Conservation (phyloP, 2,888 invertebrate species). For the Hypercompe scribonia region DNA sequence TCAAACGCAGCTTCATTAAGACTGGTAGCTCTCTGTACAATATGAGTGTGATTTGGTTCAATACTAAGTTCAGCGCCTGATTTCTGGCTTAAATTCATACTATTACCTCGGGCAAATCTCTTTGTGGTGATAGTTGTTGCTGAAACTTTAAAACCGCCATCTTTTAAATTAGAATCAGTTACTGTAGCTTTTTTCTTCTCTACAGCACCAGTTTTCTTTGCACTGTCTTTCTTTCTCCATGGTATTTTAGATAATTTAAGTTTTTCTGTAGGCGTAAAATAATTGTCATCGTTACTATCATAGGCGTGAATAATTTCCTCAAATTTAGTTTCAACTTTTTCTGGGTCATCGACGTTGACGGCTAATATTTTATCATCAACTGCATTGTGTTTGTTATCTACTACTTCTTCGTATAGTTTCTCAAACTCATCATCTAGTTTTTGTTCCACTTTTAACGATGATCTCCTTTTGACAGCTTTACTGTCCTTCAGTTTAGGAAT, state of each 20-base stretch:
- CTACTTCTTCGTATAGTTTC: constrained; percentile 74
- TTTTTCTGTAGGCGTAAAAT: constrained; percentile 52
- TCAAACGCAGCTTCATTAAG: constrained; percentile 6
- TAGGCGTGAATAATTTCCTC: constrained; percentile 80
- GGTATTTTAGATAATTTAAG: constrained; percentile 70
- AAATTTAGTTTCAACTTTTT: constrained; percentile 71
- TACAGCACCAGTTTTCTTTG: constrained; percentile 24
- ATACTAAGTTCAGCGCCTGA: constrained; percentile 6
- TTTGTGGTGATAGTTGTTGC: constrained; percentile 40
- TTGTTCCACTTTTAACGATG: constrained; percentile 33
- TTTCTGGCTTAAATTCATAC: constrained; percentile 28
- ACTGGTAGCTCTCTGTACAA: constrained; percentile 39
- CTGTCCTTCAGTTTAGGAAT: constrained; percentile 52
- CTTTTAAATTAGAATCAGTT: constrained; percentile 26
- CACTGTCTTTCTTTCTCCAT: constrained; percentile 63
- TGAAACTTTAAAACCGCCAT: constrained; percentile 45
- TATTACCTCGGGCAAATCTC: constrained; percentile 35
- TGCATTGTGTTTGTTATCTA: constrained; percentile 47
- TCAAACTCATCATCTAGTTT: constrained; percentile 75
- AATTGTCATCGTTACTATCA: constrained; percentile 64
- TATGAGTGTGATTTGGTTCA: constrained; percentile 24
- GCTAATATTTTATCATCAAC: constrained; percentile 55
- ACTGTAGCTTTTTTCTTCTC: constrained; percentile 27
- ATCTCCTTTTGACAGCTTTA: constrained; percentile 47
- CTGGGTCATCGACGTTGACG: constrained; percentile 67